Evolutionary conservation across 2,797 vertebrate species (phyloP), one percentile per base, ranked within the genome.

Genomic region (Etheostoma perlongum): DNA sequence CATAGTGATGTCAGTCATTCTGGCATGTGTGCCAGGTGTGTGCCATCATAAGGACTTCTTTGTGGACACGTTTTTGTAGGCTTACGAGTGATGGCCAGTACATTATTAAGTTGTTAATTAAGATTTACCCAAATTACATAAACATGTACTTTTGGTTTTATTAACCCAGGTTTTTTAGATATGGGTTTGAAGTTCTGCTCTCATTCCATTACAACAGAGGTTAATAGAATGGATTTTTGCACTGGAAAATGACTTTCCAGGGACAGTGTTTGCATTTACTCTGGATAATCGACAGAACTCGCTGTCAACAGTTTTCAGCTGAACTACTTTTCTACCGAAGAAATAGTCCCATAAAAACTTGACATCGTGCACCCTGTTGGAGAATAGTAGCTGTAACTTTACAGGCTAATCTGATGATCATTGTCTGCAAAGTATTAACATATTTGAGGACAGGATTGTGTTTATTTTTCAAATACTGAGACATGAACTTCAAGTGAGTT

Each of bases 1-100:
- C 64, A 18, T 18, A 21, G 67, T 82, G 78, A 89, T 79, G 88
- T 88, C 82, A 88, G 88, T 87, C 82, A 88, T 47, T 23, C 67
- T 63, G 76, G 78, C 82, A 71, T 71, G 12, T 16, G 13, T 47
- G 69, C 81, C 85, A 86, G 83, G 81, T 90, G 84, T 47, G 59
- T 57, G 67, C 15, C 6, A 27, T 75, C 53, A 55, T 60, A 76
- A 62, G 46, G 30, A 30, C 30, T 30, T 30, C 30, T 30, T 30
- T 30, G 30, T 30, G 30, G 30, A 30, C 30, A 30, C 5, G 30
- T 30, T 30, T 30, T 30, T 44, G 58, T 30, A 33, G 23, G 12
- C 2, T 36, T n/a, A 16, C 1, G 4, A 53, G 27, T n/a, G 36
- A 19, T 19, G n/a, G 4, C 21, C 25, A 10, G 42, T 44, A 42